These are phyloP conservation scores for Hemibagrus guttatus DNA, from an alignment of 2,797 vertebrate genomes.

Conservation along the genomic window DNA sequence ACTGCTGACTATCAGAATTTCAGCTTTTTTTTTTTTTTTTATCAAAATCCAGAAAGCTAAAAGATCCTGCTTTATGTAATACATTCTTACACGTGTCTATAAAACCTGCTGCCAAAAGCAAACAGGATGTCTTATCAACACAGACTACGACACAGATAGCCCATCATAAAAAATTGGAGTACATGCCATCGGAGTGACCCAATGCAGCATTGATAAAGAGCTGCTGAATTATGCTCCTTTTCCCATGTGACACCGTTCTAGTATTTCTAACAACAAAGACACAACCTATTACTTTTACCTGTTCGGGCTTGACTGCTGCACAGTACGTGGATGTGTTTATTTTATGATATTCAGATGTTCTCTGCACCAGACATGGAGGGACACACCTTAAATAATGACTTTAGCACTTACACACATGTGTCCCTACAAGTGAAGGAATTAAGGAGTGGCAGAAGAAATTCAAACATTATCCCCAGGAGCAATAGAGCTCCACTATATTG, in stretches of 20 bases:
- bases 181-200: background rate
- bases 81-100: background rate
- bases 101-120: background rate
- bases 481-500: background rate
- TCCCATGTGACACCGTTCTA: background rate
- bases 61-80: background rate
- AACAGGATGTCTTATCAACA: background rate
- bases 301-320: constrained; percentile 43
- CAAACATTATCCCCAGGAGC: constrained; percentile 39
- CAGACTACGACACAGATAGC: too few relatives aligned
- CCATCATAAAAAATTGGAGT: background rate
- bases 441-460: constrained; percentile 64
- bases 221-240: background rate
- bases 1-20: background rate
- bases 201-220: background rate
- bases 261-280: constrained; percentile 16
- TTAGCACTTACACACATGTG: constrained; percentile 58
- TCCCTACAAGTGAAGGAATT: constrained; percentile 76
- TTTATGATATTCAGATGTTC: constrained; percentile 58
- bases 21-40: background rate
- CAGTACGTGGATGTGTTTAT: constrained; percentile 48
- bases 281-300: constrained; percentile 28
- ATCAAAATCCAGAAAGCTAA: background rate
- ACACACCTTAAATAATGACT: constrained; percentile 68
- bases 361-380: constrained; percentile 63